Evolutionary conservation across 2,797 vertebrate species (phyloP), one percentile per base, ranked within the genome.

Genomic region (Thaleichthys pacificus): DNA sequence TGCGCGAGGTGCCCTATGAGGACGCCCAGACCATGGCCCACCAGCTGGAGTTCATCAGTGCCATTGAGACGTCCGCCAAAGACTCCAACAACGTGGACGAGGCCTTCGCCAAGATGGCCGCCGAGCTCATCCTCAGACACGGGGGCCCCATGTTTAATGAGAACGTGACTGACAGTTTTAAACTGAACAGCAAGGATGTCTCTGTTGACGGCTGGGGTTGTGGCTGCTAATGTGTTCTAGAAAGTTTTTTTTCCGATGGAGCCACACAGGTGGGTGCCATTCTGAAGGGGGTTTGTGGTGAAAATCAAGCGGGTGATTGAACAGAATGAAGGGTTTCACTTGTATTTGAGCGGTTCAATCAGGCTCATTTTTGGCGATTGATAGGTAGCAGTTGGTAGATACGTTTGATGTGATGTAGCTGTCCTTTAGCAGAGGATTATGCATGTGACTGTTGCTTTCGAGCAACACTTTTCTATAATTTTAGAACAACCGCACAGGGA

Each of bases 21-120:
- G 95, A 96, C 71, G 95, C 95, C 0, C 91, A 94, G 86, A 88
- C 79, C 66, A 86, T 96, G 86, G 94, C 93, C 7, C 87, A 90
- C 75, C 93, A 77, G 73, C 90, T 95, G 0, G 95, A 95, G 69
- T 94, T 95, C 84, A 87, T 94, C 74, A 91, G 91, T 70, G 92
- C 92, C 87, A 92, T 95, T 17, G 95, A 96, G 85, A 96, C 95
- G 0, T 96, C 95, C 0, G 95, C 95, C 0, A 95, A 95, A 69
- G 94, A 95, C 84, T 93, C 94, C 26, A 94, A 90, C 89, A 96
- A 96, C 0, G 95, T 96, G 85, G 95, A 95, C 38, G 93, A 95
- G 79, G 95, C 94, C n/a, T 96, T 96, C 83, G 82, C 89, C 77
- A 90, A 94, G 85, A 91, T 96, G 92, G 94, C 94, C 28, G 90